A percentile compares a stretch with the other conserved stretches of the same genome.
These are phyloP conservation scores for Muscicapa striata DNA, from an alignment of 2,797 vertebrate genomes.

Conservation along the genomic window DNA sequence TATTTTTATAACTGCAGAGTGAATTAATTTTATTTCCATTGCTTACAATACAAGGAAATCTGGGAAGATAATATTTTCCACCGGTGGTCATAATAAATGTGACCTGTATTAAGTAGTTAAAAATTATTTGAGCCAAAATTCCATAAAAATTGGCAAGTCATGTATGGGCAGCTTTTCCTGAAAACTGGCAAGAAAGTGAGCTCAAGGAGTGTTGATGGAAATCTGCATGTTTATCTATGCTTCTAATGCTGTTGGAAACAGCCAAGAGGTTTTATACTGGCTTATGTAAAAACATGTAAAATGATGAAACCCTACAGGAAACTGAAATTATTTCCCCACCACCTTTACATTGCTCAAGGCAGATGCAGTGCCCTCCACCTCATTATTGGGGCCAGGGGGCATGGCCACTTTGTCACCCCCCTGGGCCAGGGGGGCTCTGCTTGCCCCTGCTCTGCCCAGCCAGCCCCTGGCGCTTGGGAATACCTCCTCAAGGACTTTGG, in stretches of 20 bases:
- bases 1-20: conserved; percentile 43
- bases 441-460: not conserved
- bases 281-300: conserved; percentile 12
- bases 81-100: conserved; percentile 23
- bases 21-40: conserved; percentile 50
- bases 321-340: not conserved
- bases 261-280: not conserved
- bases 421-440: not conserved
- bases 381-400: fast-evolving
- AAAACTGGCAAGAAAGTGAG: conserved; percentile 28
- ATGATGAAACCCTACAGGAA: not conserved
- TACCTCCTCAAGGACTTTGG: not conserved
- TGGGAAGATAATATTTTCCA: conserved; percentile 39
- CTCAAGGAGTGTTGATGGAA: conserved; percentile 5
- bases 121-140: conserved; percentile 37
- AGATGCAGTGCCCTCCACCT: not conserved
- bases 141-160: not conserved
- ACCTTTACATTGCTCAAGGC: not conserved
- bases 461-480: not conserved
- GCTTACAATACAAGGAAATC: not conserved
- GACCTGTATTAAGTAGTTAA: conserved; percentile 44
- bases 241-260: not conserved
- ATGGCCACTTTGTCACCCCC: fast-evolving
- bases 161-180: not conserved
- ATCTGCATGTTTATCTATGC: not conserved